Evolutionary conservation across 2,113 vertebrate species (phyloP).

Genomic region (Megatriorchis doriae): DNA sequence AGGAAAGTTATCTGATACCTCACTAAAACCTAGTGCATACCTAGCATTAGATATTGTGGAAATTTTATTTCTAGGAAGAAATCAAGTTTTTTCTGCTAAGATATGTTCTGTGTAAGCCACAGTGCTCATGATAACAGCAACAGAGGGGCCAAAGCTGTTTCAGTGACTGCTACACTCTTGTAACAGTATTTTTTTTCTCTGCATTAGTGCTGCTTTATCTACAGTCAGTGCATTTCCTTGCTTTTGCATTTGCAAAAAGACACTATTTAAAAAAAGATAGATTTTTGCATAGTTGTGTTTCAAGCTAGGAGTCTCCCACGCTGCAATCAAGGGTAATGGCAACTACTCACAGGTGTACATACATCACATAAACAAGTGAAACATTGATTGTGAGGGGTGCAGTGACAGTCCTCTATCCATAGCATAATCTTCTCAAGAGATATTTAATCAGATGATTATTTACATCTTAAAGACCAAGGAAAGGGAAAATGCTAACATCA

Average conservation of each 20-base stretch:
- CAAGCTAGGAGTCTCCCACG: constrained; percentile 54
- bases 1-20: not conserved
- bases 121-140: not conserved
- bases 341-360: constrained; percentile 69
- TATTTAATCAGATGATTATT: constrained; percentile 73
- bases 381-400: constrained; percentile 67
- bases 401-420: constrained; percentile 64
- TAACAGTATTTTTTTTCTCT: not conserved
- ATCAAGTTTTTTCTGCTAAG: not conserved
- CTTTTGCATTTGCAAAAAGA: constrained; percentile 51
- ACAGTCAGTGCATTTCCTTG: constrained; percentile 43
- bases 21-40: not conserved
- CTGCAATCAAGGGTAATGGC: constrained; percentile 72
- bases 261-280: not conserved
- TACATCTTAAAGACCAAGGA: constrained; percentile 70
- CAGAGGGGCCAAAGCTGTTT: not conserved
- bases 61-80: constrained; percentile 29
- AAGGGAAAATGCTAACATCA: constrained; percentile 55
- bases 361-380: constrained; percentile 70
- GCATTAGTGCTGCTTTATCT: constrained; percentile 27
- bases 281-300: constrained; percentile 40
- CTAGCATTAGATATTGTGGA: not conserved
- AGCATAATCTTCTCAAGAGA: constrained; percentile 71
- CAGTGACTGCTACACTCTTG: not conserved
- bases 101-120: not conserved